Percentiles rank a stretch among this genome's conserved stretches.
Evolutionary conservation across 2,888 invertebrate genomes (phyloP).

Genomic region (Xylophagus ater): DNA sequence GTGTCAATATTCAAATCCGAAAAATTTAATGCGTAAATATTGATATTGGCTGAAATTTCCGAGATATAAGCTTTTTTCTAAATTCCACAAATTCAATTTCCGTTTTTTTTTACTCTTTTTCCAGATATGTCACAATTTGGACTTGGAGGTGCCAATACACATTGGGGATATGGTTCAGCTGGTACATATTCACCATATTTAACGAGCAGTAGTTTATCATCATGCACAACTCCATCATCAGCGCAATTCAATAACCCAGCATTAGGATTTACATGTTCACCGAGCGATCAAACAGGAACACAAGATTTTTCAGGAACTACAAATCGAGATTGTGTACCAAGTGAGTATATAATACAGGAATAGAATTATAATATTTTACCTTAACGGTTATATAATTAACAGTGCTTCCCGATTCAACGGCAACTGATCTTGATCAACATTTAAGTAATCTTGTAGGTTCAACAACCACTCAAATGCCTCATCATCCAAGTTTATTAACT

Average conservation of each 20-base stretch:
- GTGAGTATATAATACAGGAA: conserved; percentile 24
- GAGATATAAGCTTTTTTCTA: too few relatives aligned
- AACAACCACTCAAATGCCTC: conserved; percentile 40
- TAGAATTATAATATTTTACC: neutral
- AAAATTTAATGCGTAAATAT: too few relatives aligned
- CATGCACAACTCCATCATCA: conserved; percentile 61
- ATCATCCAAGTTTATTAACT: conserved; percentile 38
- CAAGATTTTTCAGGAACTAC: conserved; percentile 50
- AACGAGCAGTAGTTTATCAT: conserved; percentile 54
- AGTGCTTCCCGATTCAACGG: conserved; percentile 71
- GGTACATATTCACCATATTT: conserved; percentile 80
- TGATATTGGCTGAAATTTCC: too few relatives aligned
- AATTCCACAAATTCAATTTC: too few relatives aligned
- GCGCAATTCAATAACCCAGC: conserved; percentile 64
- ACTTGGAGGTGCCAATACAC: conserved; percentile 70
- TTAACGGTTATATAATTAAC: conserved; percentile 19
- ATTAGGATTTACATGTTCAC: conserved; percentile 57
- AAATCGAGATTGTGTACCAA: conserved; percentile 44
- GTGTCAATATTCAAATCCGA: too few relatives aligned
- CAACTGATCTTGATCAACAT: conserved; percentile 62
- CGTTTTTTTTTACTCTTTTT: conserved; percentile 13
- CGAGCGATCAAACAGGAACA: conserved; percentile 49
- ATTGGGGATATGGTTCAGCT: conserved; percentile 80
- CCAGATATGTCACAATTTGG: conserved; percentile 81
- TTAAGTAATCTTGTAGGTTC: conserved; percentile 52